A percentile compares a stretch with the other conserved stretches of the same genome.
Conservation (phyloP, 2,888 invertebrate species). For the Drosophila paramelanica region DNA sequence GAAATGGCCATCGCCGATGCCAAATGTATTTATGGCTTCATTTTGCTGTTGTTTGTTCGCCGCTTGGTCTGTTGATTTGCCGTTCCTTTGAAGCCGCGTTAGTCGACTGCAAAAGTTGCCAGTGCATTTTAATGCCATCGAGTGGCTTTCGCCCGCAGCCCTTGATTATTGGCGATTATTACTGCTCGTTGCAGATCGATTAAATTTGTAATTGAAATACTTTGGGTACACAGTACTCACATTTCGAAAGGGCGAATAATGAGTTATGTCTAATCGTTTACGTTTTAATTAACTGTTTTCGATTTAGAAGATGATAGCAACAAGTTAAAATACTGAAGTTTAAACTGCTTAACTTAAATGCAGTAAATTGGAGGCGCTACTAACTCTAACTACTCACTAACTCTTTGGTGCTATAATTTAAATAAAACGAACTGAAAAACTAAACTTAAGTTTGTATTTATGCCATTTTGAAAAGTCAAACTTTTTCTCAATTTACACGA, state of each 20-base stretch:
- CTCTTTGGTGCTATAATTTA: too few species aligned
- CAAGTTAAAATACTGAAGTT: too few species aligned
- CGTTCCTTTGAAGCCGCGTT: conserved; percentile 45
- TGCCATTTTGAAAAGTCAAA: too few species aligned
- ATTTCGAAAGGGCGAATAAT: too few species aligned
- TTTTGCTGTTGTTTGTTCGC: conserved; percentile 57
- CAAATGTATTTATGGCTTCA: conserved; percentile 78
- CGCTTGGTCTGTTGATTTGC: conserved; percentile 49
- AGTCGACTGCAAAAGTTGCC: conserved; percentile 25
- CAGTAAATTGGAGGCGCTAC: too few species aligned
- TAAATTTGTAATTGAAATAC: conserved; percentile 32
- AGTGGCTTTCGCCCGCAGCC: conserved; percentile 20
- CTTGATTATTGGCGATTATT: conserved; percentile 41
- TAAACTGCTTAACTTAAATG: too few species aligned
- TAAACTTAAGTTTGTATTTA: too few species aligned
- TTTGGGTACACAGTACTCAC: too few species aligned
- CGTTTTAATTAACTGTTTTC: neutral
- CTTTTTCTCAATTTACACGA: too few species aligned
- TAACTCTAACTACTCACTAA: too few species aligned
- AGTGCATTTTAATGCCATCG: conserved; percentile 32
- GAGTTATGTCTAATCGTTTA: neutral
- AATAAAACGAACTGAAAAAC: too few species aligned
- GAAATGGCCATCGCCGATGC: conserved; percentile 69
- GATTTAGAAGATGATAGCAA: too few species aligned
- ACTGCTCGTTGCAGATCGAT: conserved; percentile 27